phyloP scores from a whole-genome alignment of 37 sponge, comb jelly and placozoan genomes.

The Tethya wilhelma region DNA sequence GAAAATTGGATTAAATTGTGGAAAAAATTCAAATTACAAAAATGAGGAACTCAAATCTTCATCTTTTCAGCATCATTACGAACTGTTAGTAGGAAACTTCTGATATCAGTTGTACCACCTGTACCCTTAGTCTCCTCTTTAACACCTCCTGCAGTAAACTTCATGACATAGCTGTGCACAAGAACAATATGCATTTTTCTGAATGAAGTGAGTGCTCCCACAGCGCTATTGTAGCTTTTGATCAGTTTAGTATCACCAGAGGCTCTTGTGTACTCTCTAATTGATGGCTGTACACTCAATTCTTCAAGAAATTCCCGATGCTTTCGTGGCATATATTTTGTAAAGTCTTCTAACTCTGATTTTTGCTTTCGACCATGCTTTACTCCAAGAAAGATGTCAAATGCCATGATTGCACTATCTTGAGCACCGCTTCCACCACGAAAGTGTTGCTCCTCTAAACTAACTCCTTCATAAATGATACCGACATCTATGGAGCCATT shows the following conservation, averaged over 20 bases:
- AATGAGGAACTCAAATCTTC: no score
- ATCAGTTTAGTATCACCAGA: conserved; percentile 11
- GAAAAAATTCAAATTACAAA: no score
- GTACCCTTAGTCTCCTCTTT: conserved; percentile 62
- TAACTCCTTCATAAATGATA: conserved; percentile 78
- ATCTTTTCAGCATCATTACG: conserved; percentile 36
- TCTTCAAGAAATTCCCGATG: conserved; percentile 61
- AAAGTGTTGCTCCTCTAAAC: conserved; percentile 31
- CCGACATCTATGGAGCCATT: conserved; percentile 74
- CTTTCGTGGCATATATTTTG: conserved; percentile 64
- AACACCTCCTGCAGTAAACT: conserved; percentile 14
- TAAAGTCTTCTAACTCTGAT: conserved; percentile 44
- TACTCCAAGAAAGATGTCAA: conserved; percentile 66
- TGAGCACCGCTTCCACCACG: conserved; percentile 77
- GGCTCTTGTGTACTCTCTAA: conserved; percentile 43
- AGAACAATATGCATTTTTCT: conserved; percentile 61
- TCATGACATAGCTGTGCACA: conserved; percentile 67
- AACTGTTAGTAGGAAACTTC: conserved; percentile 57
- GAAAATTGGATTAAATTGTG: no score
- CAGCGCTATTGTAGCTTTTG: conserved; percentile 36
- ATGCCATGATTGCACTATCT: conserved; percentile 45
- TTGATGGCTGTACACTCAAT: conserved; percentile 34
- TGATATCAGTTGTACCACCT: conserved; percentile 73
- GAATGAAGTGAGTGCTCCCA: conserved; percentile 50
- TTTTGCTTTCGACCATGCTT: conserved; percentile 31